Evolutionary conservation across 2,113 vertebrate species (phyloP).

Genomic region (Myrmophylax atrothorax): DNA sequence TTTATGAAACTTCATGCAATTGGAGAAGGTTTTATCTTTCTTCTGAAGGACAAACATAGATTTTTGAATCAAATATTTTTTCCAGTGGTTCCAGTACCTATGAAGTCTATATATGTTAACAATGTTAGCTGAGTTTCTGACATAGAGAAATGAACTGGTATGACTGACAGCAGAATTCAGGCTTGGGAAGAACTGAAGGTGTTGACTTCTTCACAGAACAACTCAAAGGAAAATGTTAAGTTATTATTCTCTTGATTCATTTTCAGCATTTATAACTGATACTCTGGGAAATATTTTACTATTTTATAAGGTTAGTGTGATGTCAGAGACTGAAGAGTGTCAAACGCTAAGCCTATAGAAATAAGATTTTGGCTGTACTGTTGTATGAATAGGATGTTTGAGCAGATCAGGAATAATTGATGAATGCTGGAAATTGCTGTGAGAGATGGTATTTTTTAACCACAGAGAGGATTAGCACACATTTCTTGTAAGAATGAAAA

Average conservation of each 20-base stretch:
- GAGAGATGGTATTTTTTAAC: not conserved
- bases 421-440: not conserved
- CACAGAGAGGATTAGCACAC: not conserved
- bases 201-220: not conserved
- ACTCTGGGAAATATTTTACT: not conserved
- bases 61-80: not conserved
- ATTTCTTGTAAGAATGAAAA: not conserved
- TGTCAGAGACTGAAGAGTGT: not conserved
- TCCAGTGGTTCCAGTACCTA: not conserved
- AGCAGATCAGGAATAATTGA: constrained; percentile 1
- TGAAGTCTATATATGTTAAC: not conserved
- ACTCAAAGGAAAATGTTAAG: not conserved
- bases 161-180: not conserved
- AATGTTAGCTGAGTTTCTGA: not conserved
- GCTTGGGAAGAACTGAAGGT: not conserved
- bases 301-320: not conserved
- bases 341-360: not conserved
- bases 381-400: not conserved
- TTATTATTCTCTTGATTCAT: not conserved
- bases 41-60: not conserved
- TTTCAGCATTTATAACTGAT: not conserved
- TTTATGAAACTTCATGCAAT: not conserved
- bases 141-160: not conserved
- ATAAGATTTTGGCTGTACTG: not conserved
- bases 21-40: not conserved